phyloP scores from a whole-genome alignment of 2,888 invertebrate species.

The Ichneumoninae sp. region DNA sequence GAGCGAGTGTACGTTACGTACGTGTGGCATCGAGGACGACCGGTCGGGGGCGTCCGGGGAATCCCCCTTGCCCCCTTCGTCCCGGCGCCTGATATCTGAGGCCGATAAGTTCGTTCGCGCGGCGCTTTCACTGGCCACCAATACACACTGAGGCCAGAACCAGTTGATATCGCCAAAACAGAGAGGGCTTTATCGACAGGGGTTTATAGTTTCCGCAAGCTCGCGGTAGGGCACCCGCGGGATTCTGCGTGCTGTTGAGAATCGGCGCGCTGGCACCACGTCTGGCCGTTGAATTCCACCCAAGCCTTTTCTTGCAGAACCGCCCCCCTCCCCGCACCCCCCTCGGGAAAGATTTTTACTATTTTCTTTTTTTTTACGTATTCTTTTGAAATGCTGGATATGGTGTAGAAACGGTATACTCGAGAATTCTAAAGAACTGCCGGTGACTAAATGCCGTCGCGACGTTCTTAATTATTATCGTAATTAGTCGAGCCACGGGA shows the following conservation, averaged over 20 bases:
- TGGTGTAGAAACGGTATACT: slow-evolving; percentile 20
- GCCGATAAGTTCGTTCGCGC: slow-evolving; percentile 68
- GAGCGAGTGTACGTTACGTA: slow-evolving; percentile 10
- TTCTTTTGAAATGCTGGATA: slow-evolving; percentile 10
- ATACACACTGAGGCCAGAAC: slow-evolving; percentile 10
- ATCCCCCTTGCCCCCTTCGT: slow-evolving; percentile 12
- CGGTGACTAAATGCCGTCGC: slow-evolving; percentile 56
- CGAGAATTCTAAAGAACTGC: slow-evolving; percentile 54
- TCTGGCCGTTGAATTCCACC: not conserved
- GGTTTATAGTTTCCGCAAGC: slow-evolving; percentile 37
- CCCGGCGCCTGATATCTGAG: slow-evolving; percentile 62
- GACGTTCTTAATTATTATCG: slow-evolving; percentile 64
- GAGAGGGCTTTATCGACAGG: slow-evolving; percentile 48
- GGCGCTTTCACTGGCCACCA: slow-evolving; percentile 41
- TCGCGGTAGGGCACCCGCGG: slow-evolving; percentile 4
- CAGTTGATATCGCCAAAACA: slow-evolving; percentile 47
- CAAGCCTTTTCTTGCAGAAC: not conserved
- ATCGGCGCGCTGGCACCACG: not conserved
- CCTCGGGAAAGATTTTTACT: slow-evolving; percentile 1
- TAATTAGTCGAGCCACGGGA: slow-evolving; percentile 57
- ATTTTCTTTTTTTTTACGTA: not conserved
- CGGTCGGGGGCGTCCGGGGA: slow-evolving; percentile 33
- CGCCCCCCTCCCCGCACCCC: not conserved
- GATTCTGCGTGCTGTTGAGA: not conserved
- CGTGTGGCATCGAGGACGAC: not conserved